Evolutionary conservation across 2,113 vertebrate species (phyloP).

Genomic region (Antechinus flavipes): DNA sequence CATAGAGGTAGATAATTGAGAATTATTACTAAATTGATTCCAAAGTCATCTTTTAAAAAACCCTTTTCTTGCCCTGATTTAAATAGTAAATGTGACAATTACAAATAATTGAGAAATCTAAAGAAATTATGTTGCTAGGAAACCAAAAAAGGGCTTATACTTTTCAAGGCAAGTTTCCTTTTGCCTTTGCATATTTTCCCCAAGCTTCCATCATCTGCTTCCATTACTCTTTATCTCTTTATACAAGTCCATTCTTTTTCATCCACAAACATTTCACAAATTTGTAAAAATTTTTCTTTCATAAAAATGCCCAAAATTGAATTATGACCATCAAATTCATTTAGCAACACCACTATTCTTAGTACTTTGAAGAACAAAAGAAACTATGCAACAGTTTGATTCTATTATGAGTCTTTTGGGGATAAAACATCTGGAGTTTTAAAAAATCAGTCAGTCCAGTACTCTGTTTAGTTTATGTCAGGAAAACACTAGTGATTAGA

Average conservation of each 20-base stretch:
- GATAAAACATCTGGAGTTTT: slow-evolving; percentile 1
- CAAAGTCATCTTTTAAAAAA: slow-evolving; percentile 60
- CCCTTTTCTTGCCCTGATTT: slow-evolving; percentile 76
- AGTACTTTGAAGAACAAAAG: slow-evolving; percentile 7
- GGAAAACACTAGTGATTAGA: neutral
- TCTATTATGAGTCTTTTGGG: slow-evolving; percentile 34
- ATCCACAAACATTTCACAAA: neutral
- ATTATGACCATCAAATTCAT: slow-evolving; percentile 4
- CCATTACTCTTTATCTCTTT: slow-evolving; percentile 38
- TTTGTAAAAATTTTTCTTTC: neutral
- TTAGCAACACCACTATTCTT: neutral
- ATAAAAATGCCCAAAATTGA: neutral
- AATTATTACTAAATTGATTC: neutral
- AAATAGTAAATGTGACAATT: slow-evolving; percentile 77
- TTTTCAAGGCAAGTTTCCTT: slow-evolving; percentile 69
- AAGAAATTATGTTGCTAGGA: slow-evolving; percentile 85
- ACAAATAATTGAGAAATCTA: slow-evolving; percentile 74
- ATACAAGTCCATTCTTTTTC: slow-evolving; percentile 2
- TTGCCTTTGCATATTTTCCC: slow-evolving; percentile 54
- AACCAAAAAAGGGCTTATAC: slow-evolving; percentile 73
- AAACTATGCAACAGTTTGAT: neutral
- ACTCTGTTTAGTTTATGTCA: neutral
- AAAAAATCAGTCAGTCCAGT: neutral
- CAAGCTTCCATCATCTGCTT: slow-evolving; percentile 47
- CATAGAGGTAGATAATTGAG: neutral